phyloP scores from a whole-genome alignment of 2,797 vertebrate species.

The Scolopax bukidnonensis region DNA sequence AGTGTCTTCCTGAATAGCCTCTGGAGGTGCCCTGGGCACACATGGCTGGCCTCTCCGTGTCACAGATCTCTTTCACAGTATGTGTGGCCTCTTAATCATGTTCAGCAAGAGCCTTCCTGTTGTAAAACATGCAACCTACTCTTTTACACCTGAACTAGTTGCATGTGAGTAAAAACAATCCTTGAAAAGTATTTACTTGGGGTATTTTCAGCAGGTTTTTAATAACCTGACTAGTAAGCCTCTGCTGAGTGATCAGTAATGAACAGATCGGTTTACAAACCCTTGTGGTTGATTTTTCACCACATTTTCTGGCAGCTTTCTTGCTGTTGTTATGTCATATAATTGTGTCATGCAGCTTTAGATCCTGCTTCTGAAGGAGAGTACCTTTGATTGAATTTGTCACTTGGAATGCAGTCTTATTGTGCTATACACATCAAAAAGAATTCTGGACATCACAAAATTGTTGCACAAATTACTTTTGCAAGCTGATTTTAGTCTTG shows the following conservation, averaged over 20 bases:
- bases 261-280: not conserved
- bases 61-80: not conserved
- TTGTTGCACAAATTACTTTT: conserved; percentile 13
- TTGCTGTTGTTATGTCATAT: not conserved
- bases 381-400: conserved; percentile 23
- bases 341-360: not conserved
- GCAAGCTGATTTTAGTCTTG: not conserved
- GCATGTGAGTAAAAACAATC: not conserved
- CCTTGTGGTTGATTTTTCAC: not conserved
- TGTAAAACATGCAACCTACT: not conserved
- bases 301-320: not conserved
- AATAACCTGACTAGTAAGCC: not conserved
- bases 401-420: conserved; percentile 13
- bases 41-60: fast-evolving
- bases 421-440: not conserved
- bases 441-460: not conserved
- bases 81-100: fast-evolving
- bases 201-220: not conserved
- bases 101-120: not conserved
- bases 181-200: not conserved
- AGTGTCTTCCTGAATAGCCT: not conserved
- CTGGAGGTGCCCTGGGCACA: not conserved
- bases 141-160: not conserved
- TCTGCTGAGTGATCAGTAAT: not conserved
- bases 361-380: conserved; percentile 19